These are phyloP conservation scores for Zaprionus taronus DNA, from an alignment of 1,140 invertebrate genomes.

Conservation along the genomic window DNA sequence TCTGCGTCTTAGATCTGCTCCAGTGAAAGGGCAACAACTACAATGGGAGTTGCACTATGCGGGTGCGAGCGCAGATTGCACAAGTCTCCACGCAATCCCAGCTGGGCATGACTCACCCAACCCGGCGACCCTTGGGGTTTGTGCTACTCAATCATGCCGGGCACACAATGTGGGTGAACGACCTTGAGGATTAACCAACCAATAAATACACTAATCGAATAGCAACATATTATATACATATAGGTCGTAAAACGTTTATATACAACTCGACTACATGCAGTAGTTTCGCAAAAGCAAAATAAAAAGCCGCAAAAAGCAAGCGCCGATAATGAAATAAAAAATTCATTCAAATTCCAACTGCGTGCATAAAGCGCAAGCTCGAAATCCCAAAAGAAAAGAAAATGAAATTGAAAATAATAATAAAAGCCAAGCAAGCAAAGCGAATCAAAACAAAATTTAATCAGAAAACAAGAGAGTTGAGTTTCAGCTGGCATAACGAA, in stretches of 20 bases:
- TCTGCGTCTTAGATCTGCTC: constrained; percentile 1
- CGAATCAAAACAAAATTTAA: constrained; percentile 56
- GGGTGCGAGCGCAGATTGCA: constrained; percentile 41
- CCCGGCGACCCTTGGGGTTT: not conserved
- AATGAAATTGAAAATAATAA: constrained; percentile 19
- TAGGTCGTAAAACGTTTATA: constrained; percentile 16
- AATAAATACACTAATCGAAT: constrained; percentile 60
- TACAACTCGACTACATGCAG: constrained; percentile 52
- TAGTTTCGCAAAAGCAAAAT: constrained; percentile 73
- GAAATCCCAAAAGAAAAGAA: constrained; percentile 28
- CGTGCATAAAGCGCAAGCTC: constrained; percentile 28
- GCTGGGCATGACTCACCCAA: constrained; percentile 24
- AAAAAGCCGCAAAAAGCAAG: constrained; percentile 42
- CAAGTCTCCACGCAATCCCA: constrained; percentile 17
- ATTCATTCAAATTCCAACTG: constrained; percentile 40
- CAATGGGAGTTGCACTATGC: constrained; percentile 24
- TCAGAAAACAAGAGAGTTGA: constrained; percentile 23
- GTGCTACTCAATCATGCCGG: constrained; percentile 38
- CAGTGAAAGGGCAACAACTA: constrained; percentile 36
- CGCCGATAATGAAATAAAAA: constrained; percentile 21
- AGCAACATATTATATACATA: constrained; percentile 23
- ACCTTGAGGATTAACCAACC: constrained; percentile 69
- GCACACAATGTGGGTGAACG: constrained; percentile 75
- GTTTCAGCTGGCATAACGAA: not conserved
- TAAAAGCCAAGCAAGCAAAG: constrained; percentile 33